Evolutionary conservation across 2,888 invertebrate genomes (phyloP), one percentile per base, ranked within the genome.

Genomic region (Brachylomia viminalis): DNA sequence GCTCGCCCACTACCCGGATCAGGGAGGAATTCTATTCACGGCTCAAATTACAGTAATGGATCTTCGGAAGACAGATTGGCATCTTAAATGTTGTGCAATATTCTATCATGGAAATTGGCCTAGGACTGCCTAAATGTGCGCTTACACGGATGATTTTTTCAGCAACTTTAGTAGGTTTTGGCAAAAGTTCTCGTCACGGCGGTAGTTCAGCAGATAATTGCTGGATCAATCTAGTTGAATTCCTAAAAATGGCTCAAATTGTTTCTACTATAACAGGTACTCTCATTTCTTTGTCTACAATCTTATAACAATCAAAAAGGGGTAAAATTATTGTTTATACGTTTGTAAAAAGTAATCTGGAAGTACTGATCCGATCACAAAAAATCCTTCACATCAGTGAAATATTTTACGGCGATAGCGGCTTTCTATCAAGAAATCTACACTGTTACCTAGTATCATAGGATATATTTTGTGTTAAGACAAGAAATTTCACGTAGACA

Each of bases 11-110:
- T 56, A 52, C n/a, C 59, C 23, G 27, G 75, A 72, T 72, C 42
- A 58, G 68, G n/a, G 15, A 27, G 54, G 64, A 76, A 80, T 72
- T 72, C 70, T 59, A 62, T 70, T 84, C 64, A 81, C 33, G 45
- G n/a, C 27, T 72, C 59, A 13, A 65, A 47, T 58, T 30, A 56
- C 62, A 4, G 49, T 33, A 70, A 61, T 72, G 64, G 45, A 66
- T 74, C 58, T 73, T 61, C 33, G 58, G n/a, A 47, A 67, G 58
- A 70, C 54, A 38, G 56, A 85, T 75, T 75, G 68, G 33, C 59
- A 77, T 72, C 64, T 66, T 85, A 58, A n/a, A 75, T 69, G 52
- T 62, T 71, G 54, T 68, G 64, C 49, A 72, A 72, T 74, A 59
- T 66, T 82, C 56, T 8, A 27, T 58, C 64, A 76, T 72, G 58